Evolutionary conservation across 2,113 vertebrate genomes (phyloP).

Genomic region (Eidolon helvum): DNA sequence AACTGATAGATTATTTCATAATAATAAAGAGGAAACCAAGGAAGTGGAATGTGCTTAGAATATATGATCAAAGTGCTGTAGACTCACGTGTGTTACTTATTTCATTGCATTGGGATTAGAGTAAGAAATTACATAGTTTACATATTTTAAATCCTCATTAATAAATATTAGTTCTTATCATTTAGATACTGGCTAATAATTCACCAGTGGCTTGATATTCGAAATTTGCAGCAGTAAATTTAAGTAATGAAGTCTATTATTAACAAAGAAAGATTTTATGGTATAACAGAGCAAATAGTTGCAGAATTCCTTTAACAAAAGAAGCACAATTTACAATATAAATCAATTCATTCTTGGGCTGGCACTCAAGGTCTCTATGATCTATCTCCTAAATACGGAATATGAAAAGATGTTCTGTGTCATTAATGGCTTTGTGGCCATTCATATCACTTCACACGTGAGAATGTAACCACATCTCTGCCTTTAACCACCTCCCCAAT

Average conservation of each 20-base stretch:
- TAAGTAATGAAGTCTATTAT: constrained; percentile 43
- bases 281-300: background rate
- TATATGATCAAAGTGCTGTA: background rate
- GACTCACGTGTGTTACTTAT: background rate
- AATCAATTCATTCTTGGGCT: background rate
- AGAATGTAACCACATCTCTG: background rate
- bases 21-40: background rate
- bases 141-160: constrained; percentile 37
- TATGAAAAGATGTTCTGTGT: background rate
- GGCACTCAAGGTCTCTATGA: background rate
- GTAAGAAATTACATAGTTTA: background rate
- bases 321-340: background rate
- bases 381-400: background rate
- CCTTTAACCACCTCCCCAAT: background rate
- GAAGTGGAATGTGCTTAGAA: background rate
- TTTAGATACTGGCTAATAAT: constrained; percentile 45
- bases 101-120: constrained; percentile 8
- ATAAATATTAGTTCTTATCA: constrained; percentile 35
- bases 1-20: background rate
- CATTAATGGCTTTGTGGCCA: background rate
- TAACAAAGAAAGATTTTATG: background rate
- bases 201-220: background rate
- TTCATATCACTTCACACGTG: background rate
- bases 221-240: constrained; percentile 47
- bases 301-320: background rate